Percentiles rank a stretch among this genome's conserved stretches.
Conservation (phyloP, 1,140 invertebrate genomes). For the Eupeodes corollae region DNA sequence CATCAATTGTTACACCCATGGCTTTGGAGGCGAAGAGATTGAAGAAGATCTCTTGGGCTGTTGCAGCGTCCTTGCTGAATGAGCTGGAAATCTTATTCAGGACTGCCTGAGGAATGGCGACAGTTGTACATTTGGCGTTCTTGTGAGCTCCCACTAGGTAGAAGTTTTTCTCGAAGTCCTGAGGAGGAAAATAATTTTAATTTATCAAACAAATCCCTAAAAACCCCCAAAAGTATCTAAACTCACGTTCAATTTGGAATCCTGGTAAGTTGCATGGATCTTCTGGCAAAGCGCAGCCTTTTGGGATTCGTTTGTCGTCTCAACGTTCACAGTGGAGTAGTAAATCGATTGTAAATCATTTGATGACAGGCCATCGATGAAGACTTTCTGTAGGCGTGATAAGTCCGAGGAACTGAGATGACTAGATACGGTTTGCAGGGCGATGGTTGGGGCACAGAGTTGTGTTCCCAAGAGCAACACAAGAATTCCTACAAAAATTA, state of each 20-base stretch:
- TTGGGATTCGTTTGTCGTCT: slow-evolving; percentile 18
- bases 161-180: slow-evolving; percentile 36
- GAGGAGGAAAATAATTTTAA: slow-evolving; percentile 3
- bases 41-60: slow-evolving; percentile 30
- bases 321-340: slow-evolving; percentile 27
- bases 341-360: slow-evolving; percentile 32
- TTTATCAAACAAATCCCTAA: background rate
- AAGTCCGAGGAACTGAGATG: slow-evolving; percentile 25
- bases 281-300: slow-evolving; percentile 24
- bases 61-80: slow-evolving; percentile 16
- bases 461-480: slow-evolving; percentile 15
- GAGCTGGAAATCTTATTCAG: slow-evolving; percentile 21
- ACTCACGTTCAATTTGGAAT: slow-evolving; percentile 35
- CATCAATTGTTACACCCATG: slow-evolving; percentile 23
- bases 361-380: slow-evolving; percentile 28
- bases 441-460: slow-evolving; percentile 13
- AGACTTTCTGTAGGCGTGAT: slow-evolving; percentile 30
- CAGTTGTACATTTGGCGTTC: slow-evolving; percentile 18
- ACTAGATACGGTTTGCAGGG: slow-evolving; percentile 23
- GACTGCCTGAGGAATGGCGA: slow-evolving; percentile 14
- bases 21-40: slow-evolving; percentile 21
- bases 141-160: slow-evolving; percentile 31
- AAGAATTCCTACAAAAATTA: slow-evolving; percentile 10
- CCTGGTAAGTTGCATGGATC: slow-evolving; percentile 17
- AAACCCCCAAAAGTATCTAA: no score